A percentile compares a stretch with the other conserved stretches of the same genome.
Conservation (phyloP, 2,888 invertebrate species). For the Ennomos erosarius region DNA sequence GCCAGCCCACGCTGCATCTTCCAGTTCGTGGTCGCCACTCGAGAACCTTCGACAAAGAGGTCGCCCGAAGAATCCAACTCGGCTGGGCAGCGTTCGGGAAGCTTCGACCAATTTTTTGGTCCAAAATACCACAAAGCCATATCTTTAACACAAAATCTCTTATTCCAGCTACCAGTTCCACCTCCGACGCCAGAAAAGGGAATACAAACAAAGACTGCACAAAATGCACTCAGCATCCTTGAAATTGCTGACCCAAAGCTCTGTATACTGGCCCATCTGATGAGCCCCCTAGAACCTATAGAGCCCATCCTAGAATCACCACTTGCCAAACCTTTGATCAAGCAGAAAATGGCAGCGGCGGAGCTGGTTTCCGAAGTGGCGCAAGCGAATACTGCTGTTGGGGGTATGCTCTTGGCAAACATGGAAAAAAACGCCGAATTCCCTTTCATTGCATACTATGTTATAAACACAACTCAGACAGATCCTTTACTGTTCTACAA, state of each 20-base stretch:
- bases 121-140: no score
- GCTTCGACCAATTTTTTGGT: no score
- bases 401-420: constrained; percentile 94
- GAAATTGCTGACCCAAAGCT: constrained; percentile 96
- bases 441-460: constrained; percentile 95
- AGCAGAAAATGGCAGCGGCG: constrained; percentile 91
- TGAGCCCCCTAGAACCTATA: constrained; percentile 94
- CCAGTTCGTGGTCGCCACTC: no score
- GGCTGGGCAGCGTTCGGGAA: no score
- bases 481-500: constrained; percentile 95
- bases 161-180: constrained; percentile 85
- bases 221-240: constrained; percentile 89
- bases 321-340: constrained; percentile 90
- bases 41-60: no score
- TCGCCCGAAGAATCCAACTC: no score
- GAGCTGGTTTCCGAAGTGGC: constrained; percentile 91
- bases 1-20: no score
- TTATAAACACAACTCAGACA: constrained; percentile 94
- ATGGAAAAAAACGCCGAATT: constrained; percentile 96
- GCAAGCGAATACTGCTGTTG: constrained; percentile 89
- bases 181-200: constrained; percentile 87
- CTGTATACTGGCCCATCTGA: constrained; percentile 94
- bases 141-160: constrained; percentile 7
- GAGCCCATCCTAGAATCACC: constrained; percentile 95
- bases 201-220: constrained; percentile 85